A percentile compares a stretch with the other conserved stretches of the same genome.
phyloP scores from a whole-genome alignment of 2,888 invertebrate species.

The Tinea trinotella region DNA sequence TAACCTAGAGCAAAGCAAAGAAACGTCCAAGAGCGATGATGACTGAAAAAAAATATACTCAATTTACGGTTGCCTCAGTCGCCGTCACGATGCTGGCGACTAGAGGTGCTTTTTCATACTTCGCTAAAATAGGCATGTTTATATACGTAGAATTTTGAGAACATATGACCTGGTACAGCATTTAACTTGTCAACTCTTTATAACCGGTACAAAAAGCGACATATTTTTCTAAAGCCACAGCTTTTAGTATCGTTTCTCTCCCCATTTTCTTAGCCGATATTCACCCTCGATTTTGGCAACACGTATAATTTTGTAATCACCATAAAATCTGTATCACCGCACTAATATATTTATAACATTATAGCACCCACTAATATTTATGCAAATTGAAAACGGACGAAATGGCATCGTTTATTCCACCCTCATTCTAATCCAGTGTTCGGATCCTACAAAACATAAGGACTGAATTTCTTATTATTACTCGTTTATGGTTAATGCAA shows the following conservation, averaged over 20 bases:
- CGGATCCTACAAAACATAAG: not conserved
- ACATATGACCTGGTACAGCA: too few relatives aligned
- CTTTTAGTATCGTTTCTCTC: not conserved
- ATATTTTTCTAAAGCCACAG: not conserved
- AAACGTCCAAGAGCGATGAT: too few relatives aligned
- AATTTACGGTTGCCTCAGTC: too few relatives aligned
- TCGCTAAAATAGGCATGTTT: too few relatives aligned
- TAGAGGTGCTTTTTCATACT: too few relatives aligned
- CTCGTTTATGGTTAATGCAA: not conserved
- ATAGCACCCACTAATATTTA: conserved; percentile 67
- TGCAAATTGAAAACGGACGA: conserved; percentile 70
- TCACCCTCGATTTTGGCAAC: not conserved
- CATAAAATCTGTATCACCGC: conserved; percentile 70
- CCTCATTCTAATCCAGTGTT: conserved; percentile 41
- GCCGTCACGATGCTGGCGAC: too few relatives aligned
- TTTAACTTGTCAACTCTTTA: too few relatives aligned
- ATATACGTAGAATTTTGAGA: too few relatives aligned
- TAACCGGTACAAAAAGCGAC: not conserved
- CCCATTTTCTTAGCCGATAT: not conserved
- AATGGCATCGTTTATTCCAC: conserved; percentile 60
- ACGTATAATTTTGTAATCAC: conserved; percentile 63
- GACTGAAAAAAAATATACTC: too few relatives aligned
- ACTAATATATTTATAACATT: conserved; percentile 71
- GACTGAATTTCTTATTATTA: conserved; percentile 5
- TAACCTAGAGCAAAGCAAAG: too few relatives aligned